Evolutionary conservation across 1,140 invertebrate species (phyloP), one percentile per base, ranked within the genome.

Genomic region (Procambarus virginalis): DNA sequence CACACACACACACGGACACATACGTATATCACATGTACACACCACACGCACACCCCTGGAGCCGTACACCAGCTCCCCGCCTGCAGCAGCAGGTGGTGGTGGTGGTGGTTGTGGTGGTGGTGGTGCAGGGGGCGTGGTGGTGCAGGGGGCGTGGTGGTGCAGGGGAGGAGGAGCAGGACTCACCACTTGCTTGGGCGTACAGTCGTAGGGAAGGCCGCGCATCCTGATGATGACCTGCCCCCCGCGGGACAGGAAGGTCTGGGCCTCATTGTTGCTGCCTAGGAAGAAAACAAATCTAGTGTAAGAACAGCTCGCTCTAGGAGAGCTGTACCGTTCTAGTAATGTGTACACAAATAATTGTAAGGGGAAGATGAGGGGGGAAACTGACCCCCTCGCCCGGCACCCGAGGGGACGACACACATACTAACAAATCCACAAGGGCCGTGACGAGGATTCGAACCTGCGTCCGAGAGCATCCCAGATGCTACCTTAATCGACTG

Each of bases 131-230:
- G n/a, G n/a, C n/a, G n/a, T n/a, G n/a, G n/a, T n/a, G n/a, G n/a
- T n/a, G n/a, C n/a, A n/a, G n/a, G n/a, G n/a, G n/a, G n/a, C n/a
- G n/a, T n/a, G n/a, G n/a, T n/a, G n/a, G n/a, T n/a, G n/a, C n/a
- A n/a, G n/a, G n/a, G n/a, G n/a, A n/a, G n/a, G n/a, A n/a, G n/a
- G n/a, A n/a, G n/a, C 22, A 10, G 46, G 5, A 94, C 96, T 96
- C 94, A 99, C 98, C 94, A 99, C 98, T 97, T 99, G 98, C 93
- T 99, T 97, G 46, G 98, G 97, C 9, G 98, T 98, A 92, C 98
- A 99, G 93, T 99, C 98, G 93, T 99, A 99, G 3, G 99, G 99
- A 91, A 99, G 95, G 1, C 99, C 99, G 79, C 99, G 95, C 99
- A 99, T 99, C 90, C 99, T 96, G 68, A 99, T 97, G 92, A 99